These are phyloP conservation scores for Laticauda laticaudata DNA, from an alignment of 2,113 vertebrate species.

Conservation along the genomic window DNA sequence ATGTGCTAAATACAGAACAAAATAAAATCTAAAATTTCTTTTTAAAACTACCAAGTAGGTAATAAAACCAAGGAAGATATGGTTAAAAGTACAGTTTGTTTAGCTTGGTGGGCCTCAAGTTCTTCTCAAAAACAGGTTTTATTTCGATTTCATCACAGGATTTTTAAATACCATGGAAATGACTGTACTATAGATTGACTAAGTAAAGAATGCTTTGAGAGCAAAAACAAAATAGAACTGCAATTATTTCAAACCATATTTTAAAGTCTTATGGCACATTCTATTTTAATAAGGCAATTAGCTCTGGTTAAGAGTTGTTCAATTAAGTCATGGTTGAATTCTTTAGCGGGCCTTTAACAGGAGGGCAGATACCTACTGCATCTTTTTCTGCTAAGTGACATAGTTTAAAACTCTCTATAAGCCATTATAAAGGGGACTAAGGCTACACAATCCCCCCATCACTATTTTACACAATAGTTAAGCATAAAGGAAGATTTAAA, in stretches of 20 bases:
- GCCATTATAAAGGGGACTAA: neutral
- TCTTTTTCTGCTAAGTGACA: conserved; percentile 6
- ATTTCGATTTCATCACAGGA: neutral
- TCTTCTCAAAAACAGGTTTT: neutral
- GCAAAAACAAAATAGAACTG: conserved; percentile 6
- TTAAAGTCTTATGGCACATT: conserved; percentile 1
- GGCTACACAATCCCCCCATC: neutral
- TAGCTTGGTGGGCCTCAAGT: neutral
- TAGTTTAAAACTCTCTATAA: conserved; percentile 18
- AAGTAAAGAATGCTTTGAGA: conserved; percentile 2
- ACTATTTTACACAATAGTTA: conserved; percentile 26
- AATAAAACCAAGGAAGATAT: neutral
- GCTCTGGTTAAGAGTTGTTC: neutral
- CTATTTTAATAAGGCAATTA: conserved; percentile 13
- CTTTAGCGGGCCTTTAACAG: neutral
- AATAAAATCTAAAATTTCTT: neutral
- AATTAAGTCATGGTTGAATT: neutral
- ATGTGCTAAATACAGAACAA: neutral
- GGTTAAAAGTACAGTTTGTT: neutral
- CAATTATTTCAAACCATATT: conserved; percentile 11
- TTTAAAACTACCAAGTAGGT: neutral
- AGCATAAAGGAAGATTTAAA: neutral
- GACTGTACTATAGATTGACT: neutral
- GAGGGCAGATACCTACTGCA: neutral
- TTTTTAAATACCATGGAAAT: neutral